Evolutionary conservation across 2,888 invertebrate species (phyloP).

Genomic region (Drosophila monieri): DNA sequence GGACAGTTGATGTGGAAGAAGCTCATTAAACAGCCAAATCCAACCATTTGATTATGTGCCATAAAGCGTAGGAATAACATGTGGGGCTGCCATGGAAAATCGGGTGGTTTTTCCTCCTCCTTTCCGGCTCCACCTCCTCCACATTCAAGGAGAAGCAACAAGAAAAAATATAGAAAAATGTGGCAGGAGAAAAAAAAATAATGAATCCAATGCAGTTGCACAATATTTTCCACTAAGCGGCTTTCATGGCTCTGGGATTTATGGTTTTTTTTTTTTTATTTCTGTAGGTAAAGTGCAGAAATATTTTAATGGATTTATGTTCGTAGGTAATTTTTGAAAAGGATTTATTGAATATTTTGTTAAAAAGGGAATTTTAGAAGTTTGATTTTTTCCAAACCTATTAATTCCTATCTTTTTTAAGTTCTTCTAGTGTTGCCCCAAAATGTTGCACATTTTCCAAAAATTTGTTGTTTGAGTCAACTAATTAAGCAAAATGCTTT

Average conservation of each 20-base stretch:
- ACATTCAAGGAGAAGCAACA: background rate
- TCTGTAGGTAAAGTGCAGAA: too few species aligned
- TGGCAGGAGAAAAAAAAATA: background rate
- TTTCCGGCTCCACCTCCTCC: background rate
- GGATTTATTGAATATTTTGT: background rate
- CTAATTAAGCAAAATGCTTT: background rate
- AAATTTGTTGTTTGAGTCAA: background rate
- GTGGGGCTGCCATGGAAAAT: slow-evolving; percentile 3
- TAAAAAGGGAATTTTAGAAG: background rate
- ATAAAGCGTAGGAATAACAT: slow-evolving; percentile 46
- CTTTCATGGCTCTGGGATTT: slow-evolving; percentile 6
- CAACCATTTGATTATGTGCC: slow-evolving; percentile 59
- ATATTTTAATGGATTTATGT: too few species aligned
- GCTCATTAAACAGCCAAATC: slow-evolving; percentile 69
- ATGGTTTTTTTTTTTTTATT: background rate
- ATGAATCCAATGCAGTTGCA: slow-evolving; percentile 21
- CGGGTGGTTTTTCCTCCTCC: too few species aligned
- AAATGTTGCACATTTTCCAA: too few species aligned
- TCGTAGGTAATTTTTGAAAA: too few species aligned
- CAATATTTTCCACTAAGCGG: slow-evolving; percentile 14
- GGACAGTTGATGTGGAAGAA: slow-evolving; percentile 56
- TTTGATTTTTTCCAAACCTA: too few species aligned
- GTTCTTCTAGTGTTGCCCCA: too few species aligned
- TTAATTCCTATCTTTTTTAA: too few species aligned
- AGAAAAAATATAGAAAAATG: background rate